These are phyloP conservation scores for Drosophila austrosaltans DNA, from an alignment of 2,888 invertebrate genomes.

Conservation along the genomic window DNA sequence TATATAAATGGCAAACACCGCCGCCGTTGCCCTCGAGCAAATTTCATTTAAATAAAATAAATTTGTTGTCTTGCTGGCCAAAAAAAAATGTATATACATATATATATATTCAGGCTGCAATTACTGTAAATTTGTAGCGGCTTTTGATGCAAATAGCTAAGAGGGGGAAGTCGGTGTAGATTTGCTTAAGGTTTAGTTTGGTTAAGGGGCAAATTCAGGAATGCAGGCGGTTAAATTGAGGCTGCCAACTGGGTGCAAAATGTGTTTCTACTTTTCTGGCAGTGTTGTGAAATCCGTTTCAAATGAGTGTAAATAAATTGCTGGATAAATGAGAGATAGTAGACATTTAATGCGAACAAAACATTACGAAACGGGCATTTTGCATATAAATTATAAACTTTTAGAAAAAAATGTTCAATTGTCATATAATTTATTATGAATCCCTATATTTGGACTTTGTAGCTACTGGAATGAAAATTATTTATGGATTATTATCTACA, in stretches of 20 bases:
- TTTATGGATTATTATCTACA: too few species aligned
- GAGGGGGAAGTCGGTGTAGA: conserved; percentile 1
- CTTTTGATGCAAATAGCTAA: conserved; percentile 51
- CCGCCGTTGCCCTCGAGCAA: conserved; percentile 60
- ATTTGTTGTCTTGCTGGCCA: conserved; percentile 62
- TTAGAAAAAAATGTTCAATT: too few species aligned
- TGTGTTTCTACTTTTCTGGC: conserved; percentile 5
- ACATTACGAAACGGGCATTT: background rate
- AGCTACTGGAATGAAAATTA: too few species aligned
- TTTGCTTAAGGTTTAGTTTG: conserved; percentile 4
- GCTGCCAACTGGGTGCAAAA: conserved; percentile 33
- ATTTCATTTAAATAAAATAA: conserved; percentile 79
- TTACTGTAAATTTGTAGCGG: conserved; percentile 66
- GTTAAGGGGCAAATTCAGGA: background rate
- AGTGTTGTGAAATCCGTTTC: conserved; percentile 20
- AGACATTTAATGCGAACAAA: background rate
- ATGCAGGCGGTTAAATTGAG: conserved; percentile 19
- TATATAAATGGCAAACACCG: conserved; percentile 47
- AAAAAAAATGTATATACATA: conserved; percentile 27
- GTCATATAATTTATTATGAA: too few species aligned
- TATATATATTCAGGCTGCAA: conserved; percentile 56
- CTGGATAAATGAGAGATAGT: background rate
- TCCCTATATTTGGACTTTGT: too few species aligned
- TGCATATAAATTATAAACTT: too few species aligned
- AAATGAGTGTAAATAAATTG: conserved; percentile 14